Base-by-base conservation (phyloP, 2,797 vertebrate species). In the Sebastolobus alascanus region DNA sequence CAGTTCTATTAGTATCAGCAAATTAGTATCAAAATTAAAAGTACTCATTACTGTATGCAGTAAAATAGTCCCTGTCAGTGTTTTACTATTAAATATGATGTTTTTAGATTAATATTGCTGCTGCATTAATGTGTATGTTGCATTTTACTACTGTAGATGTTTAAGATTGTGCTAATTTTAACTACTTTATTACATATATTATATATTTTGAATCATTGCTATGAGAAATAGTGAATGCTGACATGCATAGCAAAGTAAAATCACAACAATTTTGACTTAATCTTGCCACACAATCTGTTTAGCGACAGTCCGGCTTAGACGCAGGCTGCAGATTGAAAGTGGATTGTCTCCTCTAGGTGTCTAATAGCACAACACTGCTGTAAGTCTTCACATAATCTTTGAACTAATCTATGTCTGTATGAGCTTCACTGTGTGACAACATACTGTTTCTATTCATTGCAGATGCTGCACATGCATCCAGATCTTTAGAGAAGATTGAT, bases 331-430 rank as follows among this genome's bases (percentile, higher is more conserved):
- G 50, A 77, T 74, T 65, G 80, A 77, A 86, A 60, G 46, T 75
- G 84, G 75, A 87, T 84, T 84, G 80, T 56, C 14, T 77, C 25
- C 29, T 50, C 2, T 6, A 25, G 43, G 27, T 85, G 73, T 84
- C 37, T 56, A 40, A 81, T 68, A 75, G 59, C 56, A 52, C 27
- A 55, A 55, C 63, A 37, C 22, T 0, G 11, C 31, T 46, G 43
- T 46, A 69, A 13, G 31, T 43, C 52, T 83, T 64, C 67, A 37
- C 1, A 29, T 2, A 27, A 76, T 79, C 55, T 75, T 79, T 85
- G 33, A 85, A 68, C 46, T 58, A 59, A 12, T 61, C 16, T 46
- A 4, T 43, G 14, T 72, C 58, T 69, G 6, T 29, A 33, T 38
- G 14, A 35, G 9, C 2, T 25, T 38, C 14, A 29, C 0, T 52